Evolutionary conservation across 2,888 invertebrate species (phyloP).

Genomic region (Tiphia femorata): DNA sequence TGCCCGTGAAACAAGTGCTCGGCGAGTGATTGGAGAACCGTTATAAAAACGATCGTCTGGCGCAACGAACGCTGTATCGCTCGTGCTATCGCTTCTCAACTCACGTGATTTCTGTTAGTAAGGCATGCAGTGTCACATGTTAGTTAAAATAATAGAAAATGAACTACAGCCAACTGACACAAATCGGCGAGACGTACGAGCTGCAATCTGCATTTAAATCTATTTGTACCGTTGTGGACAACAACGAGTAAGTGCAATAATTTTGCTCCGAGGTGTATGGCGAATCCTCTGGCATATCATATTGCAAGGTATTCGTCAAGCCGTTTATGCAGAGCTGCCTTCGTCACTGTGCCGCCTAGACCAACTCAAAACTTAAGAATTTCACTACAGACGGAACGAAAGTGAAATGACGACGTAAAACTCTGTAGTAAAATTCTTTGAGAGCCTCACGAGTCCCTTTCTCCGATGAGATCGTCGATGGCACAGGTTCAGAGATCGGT

Average conservation of each 20-base stretch:
- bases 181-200: slow-evolving; percentile 17
- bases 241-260: no score
- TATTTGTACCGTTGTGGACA: background rate
- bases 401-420: slow-evolving; percentile 41
- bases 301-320: slow-evolving; percentile 5
- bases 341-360: slow-evolving; percentile 11
- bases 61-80: background rate
- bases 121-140: slow-evolving; percentile 16
- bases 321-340: slow-evolving; percentile 15
- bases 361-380: slow-evolving; percentile 11
- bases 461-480: slow-evolving; percentile 27
- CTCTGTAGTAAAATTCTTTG: slow-evolving; percentile 37
- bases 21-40: slow-evolving; percentile 10
- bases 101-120: slow-evolving; percentile 14
- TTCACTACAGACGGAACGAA: slow-evolving; percentile 35
- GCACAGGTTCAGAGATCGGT: slow-evolving; percentile 83
- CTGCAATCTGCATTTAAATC: slow-evolving; percentile 8
- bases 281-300: slow-evolving; percentile 1
- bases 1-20: no score
- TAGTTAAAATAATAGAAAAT: slow-evolving; percentile 14
- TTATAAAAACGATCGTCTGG: background rate
- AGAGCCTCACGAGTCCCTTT: slow-evolving; percentile 35
- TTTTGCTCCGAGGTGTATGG: slow-evolving; percentile 6
- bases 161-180: slow-evolving; percentile 16
- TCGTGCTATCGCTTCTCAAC: background rate